Percentiles rank a stretch among this genome's conserved stretches.
phyloP scores from a whole-genome alignment of 2,888 invertebrate genomes.

The Escarpia spicata region DNA sequence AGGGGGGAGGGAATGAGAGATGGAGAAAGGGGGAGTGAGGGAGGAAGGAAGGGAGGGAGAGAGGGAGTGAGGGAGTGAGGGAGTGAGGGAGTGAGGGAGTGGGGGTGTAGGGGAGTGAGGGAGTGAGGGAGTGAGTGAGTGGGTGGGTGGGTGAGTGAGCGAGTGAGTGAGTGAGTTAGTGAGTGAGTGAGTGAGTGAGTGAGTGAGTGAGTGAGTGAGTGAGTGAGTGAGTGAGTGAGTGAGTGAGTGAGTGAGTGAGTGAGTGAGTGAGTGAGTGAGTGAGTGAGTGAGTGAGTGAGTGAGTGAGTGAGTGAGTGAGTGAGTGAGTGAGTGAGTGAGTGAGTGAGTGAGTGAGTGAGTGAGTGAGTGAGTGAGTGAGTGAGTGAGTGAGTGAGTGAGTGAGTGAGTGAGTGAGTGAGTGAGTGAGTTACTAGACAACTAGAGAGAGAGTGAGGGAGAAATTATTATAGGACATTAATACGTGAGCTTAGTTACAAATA shows the following conservation, averaged over 20 bases:
- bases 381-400: slow-evolving; percentile 30
- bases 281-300: slow-evolving; percentile 33
- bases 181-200: slow-evolving; percentile 36
- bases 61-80: too few relatives aligned
- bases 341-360: slow-evolving; percentile 36
- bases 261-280: slow-evolving; percentile 35
- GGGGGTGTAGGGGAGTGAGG: too few relatives aligned
- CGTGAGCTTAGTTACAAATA: too few relatives aligned
- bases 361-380: slow-evolving; percentile 35
- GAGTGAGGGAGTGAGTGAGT: too few relatives aligned
- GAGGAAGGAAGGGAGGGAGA: too few relatives aligned
- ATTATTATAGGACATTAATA: too few relatives aligned
- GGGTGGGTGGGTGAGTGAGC: too few relatives aligned
- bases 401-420: slow-evolving; percentile 29
- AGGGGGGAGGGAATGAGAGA: too few relatives aligned
- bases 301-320: slow-evolving; percentile 32
- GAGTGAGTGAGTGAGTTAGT: not conserved
- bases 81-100: too few relatives aligned
- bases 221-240: slow-evolving; percentile 37
- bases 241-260: slow-evolving; percentile 34
- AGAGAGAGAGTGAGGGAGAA: not conserved
- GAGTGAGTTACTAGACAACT: slow-evolving; percentile 1
- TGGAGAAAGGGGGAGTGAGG: too few relatives aligned
- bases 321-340: slow-evolving; percentile 34
- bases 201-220: slow-evolving; percentile 39